phyloP scores from a whole-genome alignment of 2,797 vertebrate species.

The Aphelocoma californica region DNA sequence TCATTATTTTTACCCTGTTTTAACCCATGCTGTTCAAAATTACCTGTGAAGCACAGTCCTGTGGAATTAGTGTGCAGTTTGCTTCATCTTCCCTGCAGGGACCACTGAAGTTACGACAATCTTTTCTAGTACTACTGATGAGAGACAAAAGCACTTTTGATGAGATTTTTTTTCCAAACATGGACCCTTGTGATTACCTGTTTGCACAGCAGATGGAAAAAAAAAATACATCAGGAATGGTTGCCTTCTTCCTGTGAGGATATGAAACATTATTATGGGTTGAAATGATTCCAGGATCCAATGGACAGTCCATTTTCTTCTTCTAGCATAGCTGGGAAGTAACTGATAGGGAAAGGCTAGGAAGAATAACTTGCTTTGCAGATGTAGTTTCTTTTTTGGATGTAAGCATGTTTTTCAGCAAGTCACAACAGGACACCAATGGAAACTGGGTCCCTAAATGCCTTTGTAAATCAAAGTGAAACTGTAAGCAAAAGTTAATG shows the following conservation, averaged over 20 bases:
- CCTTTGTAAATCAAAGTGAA: slow-evolving; percentile 10
- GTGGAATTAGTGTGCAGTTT: not conserved
- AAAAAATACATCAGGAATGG: not conserved
- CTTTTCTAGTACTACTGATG: not conserved
- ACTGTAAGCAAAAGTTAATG: slow-evolving; percentile 21
- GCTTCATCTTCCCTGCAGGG: not conserved
- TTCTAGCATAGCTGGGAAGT: not conserved
- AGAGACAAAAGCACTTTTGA: not conserved
- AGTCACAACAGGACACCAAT: not conserved
- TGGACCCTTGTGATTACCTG: not conserved
- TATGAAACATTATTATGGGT: not conserved
- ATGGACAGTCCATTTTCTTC: not conserved
- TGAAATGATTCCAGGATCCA: not conserved
- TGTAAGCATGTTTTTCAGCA: not conserved
- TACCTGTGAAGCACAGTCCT: not conserved
- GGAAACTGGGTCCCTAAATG: slow-evolving; percentile 4
- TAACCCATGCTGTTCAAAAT: not conserved
- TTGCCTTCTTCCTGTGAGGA: not conserved
- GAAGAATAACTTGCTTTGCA: not conserved
- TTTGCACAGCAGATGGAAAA: not conserved
- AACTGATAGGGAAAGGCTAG: not conserved
- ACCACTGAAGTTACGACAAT: not conserved
- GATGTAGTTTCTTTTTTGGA: not conserved
- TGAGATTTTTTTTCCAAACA: not conserved
- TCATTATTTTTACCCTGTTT: not conserved